Conservation (phyloP, 2,888 invertebrate species). For the Eurytoma californica region DNA sequence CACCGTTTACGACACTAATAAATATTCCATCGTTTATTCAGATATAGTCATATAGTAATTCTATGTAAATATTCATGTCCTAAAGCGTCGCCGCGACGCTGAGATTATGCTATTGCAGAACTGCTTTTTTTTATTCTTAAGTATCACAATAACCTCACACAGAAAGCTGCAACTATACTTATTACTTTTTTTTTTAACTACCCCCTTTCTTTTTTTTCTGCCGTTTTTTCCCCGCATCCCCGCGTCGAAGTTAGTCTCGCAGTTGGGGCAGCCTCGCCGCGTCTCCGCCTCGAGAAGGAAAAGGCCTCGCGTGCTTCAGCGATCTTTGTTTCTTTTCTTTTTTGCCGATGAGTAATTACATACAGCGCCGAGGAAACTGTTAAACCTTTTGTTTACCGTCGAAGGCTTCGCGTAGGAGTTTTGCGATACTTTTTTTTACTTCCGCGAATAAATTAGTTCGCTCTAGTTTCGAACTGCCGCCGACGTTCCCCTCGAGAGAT, state of each 20-base stretch:
- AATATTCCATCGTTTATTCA: conserved; percentile 54
- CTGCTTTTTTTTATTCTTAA: conserved; percentile 65
- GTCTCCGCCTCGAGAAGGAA: background rate
- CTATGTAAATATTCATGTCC: conserved; percentile 56
- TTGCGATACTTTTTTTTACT: background rate
- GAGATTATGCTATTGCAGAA: conserved; percentile 56
- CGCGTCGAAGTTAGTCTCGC: background rate
- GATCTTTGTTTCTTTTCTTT: background rate
- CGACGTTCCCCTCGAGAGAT: background rate
- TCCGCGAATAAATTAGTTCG: background rate
- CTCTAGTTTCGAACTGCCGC: background rate
- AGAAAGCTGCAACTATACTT: conserved; percentile 71
- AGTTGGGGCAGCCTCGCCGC: conserved; percentile 8
- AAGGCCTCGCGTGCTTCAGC: background rate
- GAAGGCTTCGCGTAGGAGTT: background rate
- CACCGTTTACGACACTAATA: conserved; percentile 49
- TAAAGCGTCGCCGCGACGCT: conserved; percentile 50
- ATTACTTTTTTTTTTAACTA: conserved; percentile 55
- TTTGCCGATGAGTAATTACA: background rate
- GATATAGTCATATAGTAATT: conserved; percentile 53
- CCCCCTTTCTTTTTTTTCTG: conserved; percentile 27
- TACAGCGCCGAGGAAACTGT: background rate
- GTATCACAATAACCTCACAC: conserved; percentile 74
- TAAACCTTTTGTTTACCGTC: background rate
- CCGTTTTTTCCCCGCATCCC: background rate